These are phyloP conservation scores for Apamea anceps DNA, from an alignment of 2,888 invertebrate genomes.

Conservation along the genomic window DNA sequence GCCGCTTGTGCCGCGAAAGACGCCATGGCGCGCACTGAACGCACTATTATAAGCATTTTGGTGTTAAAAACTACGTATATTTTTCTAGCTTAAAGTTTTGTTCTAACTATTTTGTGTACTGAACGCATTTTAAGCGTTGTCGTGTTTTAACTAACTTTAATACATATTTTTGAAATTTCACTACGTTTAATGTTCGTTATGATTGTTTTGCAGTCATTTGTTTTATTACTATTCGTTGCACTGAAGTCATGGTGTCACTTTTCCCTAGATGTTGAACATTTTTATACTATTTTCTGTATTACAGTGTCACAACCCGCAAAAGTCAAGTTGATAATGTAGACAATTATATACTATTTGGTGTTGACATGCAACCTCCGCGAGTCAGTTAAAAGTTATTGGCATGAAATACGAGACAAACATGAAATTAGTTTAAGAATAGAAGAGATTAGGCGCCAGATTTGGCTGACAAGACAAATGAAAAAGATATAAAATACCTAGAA, in stretches of 20 bases:
- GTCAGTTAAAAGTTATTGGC: no score
- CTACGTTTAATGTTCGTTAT: not conserved
- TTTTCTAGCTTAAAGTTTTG: not conserved
- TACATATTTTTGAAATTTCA: not conserved
- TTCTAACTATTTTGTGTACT: constrained; percentile 63
- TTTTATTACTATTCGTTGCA: constrained; percentile 14
- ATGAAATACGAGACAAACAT: no score
- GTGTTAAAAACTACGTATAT: constrained; percentile 36
- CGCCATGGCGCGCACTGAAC: constrained; percentile 89
- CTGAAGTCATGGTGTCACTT: constrained; percentile 21
- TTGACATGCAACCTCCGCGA: no score
- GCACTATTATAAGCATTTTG: constrained; percentile 82
- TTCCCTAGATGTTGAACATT: not conserved
- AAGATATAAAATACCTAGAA: no score
- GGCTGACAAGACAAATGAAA: no score
- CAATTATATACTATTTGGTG: no score
- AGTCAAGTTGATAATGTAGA: no score
- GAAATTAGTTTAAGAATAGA: no score
- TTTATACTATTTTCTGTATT: not conserved
- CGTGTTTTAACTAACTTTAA: constrained; percentile 26
- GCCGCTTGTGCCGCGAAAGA: constrained; percentile 93
- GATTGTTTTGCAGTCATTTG: constrained; percentile 19
- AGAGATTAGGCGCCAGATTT: no score
- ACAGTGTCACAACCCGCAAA: constrained; percentile 4
- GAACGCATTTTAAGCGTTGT: constrained; percentile 80